Evolutionary conservation across 2,113 vertebrate species (phyloP).

Genomic region (Martes martes): DNA sequence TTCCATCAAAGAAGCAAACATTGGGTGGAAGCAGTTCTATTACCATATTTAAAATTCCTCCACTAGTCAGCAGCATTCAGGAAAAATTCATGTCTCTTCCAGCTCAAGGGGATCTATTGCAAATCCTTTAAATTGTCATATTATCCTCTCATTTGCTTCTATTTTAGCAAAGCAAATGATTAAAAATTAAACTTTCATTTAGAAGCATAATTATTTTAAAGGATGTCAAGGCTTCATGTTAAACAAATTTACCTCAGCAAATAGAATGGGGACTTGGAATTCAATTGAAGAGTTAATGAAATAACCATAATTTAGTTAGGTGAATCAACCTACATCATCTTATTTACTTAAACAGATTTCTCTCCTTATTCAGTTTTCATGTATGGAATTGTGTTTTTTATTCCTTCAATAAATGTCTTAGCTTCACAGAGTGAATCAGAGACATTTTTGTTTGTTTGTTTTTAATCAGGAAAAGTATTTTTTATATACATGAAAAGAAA

Average conservation of each 20-base stretch:
- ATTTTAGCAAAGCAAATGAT: constrained; percentile 64
- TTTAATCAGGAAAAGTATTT: neutral
- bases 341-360: constrained; percentile 49
- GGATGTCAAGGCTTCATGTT: constrained; percentile 39
- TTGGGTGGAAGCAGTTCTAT: neutral
- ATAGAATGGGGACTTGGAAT: constrained; percentile 39
- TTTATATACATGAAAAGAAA: constrained; percentile 1
- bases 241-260: constrained; percentile 65
- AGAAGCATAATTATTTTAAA: constrained; percentile 69
- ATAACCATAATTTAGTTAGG: constrained; percentile 56
- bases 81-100: neutral
- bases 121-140: constrained; percentile 35
- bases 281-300: constrained; percentile 42
- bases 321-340: constrained; percentile 28
- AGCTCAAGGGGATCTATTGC: constrained; percentile 13
- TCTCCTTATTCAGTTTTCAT: constrained; percentile 21
- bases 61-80: constrained; percentile 2
- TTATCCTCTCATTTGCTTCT: constrained; percentile 53
- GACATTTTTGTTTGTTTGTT: neutral
- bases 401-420: constrained; percentile 37
- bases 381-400: neutral
- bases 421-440: constrained; percentile 7
- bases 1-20: constrained; percentile 5
- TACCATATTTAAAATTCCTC: neutral
- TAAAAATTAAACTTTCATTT: constrained; percentile 74